Evolutionary conservation across 2,113 vertebrate species (phyloP).

Genomic region (Notarius quadriscutis): DNA sequence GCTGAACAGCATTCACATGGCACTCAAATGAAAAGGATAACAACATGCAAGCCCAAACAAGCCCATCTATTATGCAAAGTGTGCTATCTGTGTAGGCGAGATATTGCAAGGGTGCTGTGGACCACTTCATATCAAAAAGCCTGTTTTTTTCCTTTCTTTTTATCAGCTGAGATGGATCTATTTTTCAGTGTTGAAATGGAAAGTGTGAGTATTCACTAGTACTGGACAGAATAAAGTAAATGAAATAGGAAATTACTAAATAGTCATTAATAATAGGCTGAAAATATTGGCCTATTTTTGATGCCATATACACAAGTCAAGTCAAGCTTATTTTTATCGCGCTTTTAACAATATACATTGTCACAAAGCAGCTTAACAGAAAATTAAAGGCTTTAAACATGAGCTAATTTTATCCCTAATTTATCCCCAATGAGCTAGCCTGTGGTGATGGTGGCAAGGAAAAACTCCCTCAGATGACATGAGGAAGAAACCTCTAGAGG

Average conservation of each 20-base stretch:
- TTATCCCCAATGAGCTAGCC: too few relatives aligned
- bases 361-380: too few relatives aligned
- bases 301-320: too few relatives aligned
- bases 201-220: not conserved
- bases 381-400: too few relatives aligned
- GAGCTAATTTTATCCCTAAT: too few relatives aligned
- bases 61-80: conserved; percentile 6
- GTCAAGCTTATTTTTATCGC: too few relatives aligned
- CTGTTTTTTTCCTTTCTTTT: not conserved
- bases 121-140: not conserved
- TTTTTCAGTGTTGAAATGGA: not conserved
- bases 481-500: too few relatives aligned
- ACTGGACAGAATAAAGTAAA: not conserved
- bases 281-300: too few relatives aligned
- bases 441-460: too few relatives aligned
- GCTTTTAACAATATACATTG: too few relatives aligned
- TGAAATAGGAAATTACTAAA: not conserved
- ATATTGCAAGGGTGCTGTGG: not conserved
- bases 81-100: not conserved
- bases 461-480: too few relatives aligned
- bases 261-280: not conserved
- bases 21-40: not conserved
- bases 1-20: not conserved
- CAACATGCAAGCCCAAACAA: not conserved
- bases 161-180: not conserved